Evolutionary conservation across 2,797 vertebrate genomes (phyloP), one percentile per base, ranked within the genome.

Genomic region (Acanthornis magna): DNA sequence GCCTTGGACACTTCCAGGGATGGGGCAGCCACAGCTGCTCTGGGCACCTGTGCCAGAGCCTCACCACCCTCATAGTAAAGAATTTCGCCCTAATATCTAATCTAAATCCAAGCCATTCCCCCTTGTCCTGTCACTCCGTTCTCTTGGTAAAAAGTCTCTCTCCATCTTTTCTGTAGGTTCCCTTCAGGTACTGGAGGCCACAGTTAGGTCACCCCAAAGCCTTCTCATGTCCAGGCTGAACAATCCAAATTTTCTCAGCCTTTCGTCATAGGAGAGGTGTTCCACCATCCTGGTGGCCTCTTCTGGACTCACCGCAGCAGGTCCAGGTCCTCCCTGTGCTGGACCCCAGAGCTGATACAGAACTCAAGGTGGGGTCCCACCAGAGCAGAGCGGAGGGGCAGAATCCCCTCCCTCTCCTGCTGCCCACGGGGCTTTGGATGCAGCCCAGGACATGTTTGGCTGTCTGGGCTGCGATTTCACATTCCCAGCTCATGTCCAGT

Each of bases 151-250:
- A 8, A 40, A 47, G 16, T 50, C 25, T 54, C 40, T 61, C 29
- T 68, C 29, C 19, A 40, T 61, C 47, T 40, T 47, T 21, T 40
- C 10, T 61, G 20, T 6, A 8, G 16, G 3, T 6, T 47, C 25
- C 0, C 0, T 54, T 47, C 16, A 47, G 20, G 9, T 47, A 0
- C 47, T 54, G 40, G 19, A 47, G 16, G n/a, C 19, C 16, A 13
- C 38, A 40, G 3, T 9, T 23, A 4, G 27, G 13, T 54, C n/a
- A 45, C 10, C n/a, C 47, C 40, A 13, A 51, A 67, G 63, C 45
- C 27, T 60, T 38, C 7, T 19, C 26, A 58, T 26, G 13, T 60
- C 22, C 27, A 53, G 62, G 13, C 27, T 85, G 53, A 19, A 2
- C 15, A 60, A 27, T 15, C 27, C 18, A 4, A 60, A 3, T 15